A percentile compares a stretch with the other conserved stretches of the same genome.
Evolutionary conservation across 2,113 vertebrate species (phyloP).

Genomic region (Corythoichthys haematopterus): DNA sequence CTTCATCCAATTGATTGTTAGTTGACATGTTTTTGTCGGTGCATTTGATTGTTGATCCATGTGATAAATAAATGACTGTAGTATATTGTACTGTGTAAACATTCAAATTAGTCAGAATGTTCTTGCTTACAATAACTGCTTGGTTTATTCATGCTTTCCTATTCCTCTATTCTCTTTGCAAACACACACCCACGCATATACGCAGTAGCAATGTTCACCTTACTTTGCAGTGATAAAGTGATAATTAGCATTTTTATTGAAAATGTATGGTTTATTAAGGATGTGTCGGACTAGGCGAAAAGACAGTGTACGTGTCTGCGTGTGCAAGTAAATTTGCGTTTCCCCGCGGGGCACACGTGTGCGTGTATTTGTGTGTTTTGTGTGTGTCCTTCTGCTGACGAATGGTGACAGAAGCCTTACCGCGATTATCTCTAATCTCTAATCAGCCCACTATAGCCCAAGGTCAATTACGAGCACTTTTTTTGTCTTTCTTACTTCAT

Average conservation of each 20-base stretch:
- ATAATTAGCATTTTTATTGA: slow-evolving; percentile 71
- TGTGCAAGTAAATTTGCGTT: slow-evolving; percentile 13
- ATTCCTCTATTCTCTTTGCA: slow-evolving; percentile 7
- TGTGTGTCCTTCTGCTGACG: slow-evolving; percentile 22
- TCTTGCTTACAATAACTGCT: slow-evolving; percentile 24
- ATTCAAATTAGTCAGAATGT: not conserved
- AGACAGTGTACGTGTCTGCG: slow-evolving; percentile 11
- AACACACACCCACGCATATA: not conserved
- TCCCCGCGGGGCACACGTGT: not conserved
- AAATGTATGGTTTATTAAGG: slow-evolving; percentile 66
- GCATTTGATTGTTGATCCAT: not conserved
- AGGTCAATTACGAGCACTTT: slow-evolving; percentile 58
- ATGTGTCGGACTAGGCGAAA: slow-evolving; percentile 39
- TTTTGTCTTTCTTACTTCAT: slow-evolving; percentile 19
- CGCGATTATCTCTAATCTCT: slow-evolving; percentile 57
- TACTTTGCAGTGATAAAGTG: slow-evolving; percentile 40
- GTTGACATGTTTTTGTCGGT: not conserved
- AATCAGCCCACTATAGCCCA: slow-evolving; percentile 54
- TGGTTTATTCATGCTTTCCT: not conserved
- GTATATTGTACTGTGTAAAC: not conserved
- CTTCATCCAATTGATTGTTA: not conserved
- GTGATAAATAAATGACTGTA: no score
- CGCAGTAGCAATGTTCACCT: slow-evolving; percentile 30
- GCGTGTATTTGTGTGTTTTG: not conserved
- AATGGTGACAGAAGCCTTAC: slow-evolving; percentile 43